Evolutionary conservation across 2,888 invertebrate genomes (phyloP).

Genomic region (Dasysyrphus albostriatus): DNA sequence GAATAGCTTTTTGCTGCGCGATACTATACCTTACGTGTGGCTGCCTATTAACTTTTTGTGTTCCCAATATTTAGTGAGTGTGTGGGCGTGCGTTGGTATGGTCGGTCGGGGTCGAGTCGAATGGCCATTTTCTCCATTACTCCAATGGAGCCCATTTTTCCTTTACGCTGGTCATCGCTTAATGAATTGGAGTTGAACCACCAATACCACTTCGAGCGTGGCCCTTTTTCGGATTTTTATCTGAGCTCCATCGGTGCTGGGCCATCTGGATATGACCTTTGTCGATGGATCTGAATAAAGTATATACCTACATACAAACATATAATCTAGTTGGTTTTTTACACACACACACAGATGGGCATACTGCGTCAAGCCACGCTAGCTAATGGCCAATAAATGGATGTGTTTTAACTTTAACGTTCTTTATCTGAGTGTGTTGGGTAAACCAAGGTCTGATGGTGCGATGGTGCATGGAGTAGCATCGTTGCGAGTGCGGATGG

Average conservation of each 20-base stretch:
- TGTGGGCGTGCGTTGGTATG: conserved; percentile 59
- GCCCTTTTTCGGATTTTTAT: conserved; percentile 51
- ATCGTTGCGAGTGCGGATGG: conserved; percentile 28
- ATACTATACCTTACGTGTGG: background rate
- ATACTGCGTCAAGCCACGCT: conserved; percentile 42
- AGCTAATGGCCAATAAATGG: conserved; percentile 71
- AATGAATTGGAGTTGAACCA: conserved; percentile 68
- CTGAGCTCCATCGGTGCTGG: conserved; percentile 34
- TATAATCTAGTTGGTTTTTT: background rate
- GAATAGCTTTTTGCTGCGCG: conserved; percentile 37
- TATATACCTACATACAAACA: background rate
- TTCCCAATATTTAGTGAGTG: conserved; percentile 10
- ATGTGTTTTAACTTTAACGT: conserved; percentile 25
- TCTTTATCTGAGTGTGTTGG: conserved; percentile 40
- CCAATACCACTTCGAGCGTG: conserved; percentile 25
- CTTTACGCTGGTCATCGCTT: conserved; percentile 61
- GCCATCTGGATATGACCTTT: conserved; percentile 62
- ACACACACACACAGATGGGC: background rate
- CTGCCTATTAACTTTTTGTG: conserved; percentile 61
- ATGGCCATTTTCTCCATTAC: background rate
- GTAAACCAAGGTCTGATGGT: conserved; percentile 36
- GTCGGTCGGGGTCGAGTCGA: background rate
- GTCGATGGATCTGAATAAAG: conserved; percentile 23
- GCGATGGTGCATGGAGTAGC: conserved; percentile 22
- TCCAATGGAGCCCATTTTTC: conserved; percentile 32